These are phyloP conservation scores for Drosophila kambysellisi DNA, from an alignment of 2,888 invertebrate genomes.

Conservation along the genomic window DNA sequence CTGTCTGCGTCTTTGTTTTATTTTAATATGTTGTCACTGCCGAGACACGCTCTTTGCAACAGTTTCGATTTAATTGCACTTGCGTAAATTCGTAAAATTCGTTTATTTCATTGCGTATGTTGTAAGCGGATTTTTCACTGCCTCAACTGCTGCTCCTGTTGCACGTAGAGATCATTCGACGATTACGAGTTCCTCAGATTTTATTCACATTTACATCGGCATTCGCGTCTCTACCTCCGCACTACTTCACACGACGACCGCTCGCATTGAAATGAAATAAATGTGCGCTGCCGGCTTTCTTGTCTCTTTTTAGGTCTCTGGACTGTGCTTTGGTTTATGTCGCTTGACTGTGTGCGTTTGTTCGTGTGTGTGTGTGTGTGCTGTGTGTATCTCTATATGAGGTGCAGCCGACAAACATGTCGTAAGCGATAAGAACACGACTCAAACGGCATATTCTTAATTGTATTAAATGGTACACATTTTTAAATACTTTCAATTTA, in stretches of 20 bases:
- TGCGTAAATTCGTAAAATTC: conserved; percentile 32
- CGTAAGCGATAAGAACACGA: neutral
- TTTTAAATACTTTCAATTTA: neutral
- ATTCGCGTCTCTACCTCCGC: conserved; percentile 4
- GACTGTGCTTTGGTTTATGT: conserved; percentile 39
- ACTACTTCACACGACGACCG: conserved; percentile 51
- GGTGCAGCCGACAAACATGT: conserved; percentile 49
- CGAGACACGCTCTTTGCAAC: conserved; percentile 39
- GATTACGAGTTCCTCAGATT: conserved; percentile 1
- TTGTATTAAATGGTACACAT: neutral
- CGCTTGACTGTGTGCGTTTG: neutral
- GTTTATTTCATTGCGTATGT: conserved; percentile 13
- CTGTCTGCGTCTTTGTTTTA: conserved; percentile 26
- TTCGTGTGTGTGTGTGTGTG: neutral
- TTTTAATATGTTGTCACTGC: conserved; percentile 24
- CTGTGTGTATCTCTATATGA: neutral
- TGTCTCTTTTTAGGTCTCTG: conserved; percentile 11
- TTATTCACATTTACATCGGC: neutral
- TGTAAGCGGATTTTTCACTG: conserved; percentile 23
- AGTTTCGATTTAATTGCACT: conserved; percentile 52
- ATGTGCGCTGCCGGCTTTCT: conserved; percentile 27
- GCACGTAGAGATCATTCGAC: conserved; percentile 42
- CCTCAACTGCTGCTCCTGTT: conserved; percentile 10
- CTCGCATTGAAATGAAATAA: conserved; percentile 54
- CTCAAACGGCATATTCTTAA: neutral